phyloP scores from a whole-genome alignment of 2,888 invertebrate genomes.

The Tenodera sinensis region DNA sequence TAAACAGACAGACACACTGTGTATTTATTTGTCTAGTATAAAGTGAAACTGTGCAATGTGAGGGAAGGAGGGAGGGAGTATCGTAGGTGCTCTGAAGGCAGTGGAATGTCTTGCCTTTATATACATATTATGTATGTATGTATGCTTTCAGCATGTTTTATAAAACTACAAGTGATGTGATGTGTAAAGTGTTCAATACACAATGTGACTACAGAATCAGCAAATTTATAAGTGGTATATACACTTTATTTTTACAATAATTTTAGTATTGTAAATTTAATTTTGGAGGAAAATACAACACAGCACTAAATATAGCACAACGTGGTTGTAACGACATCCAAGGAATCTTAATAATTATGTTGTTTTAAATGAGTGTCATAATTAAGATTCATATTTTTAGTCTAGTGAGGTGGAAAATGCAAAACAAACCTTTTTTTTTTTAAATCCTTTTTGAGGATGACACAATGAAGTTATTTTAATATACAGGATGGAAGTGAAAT shows the following conservation, averaged over 20 bases:
- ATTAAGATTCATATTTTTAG: too few species aligned
- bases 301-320: neutral
- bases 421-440: too few species aligned
- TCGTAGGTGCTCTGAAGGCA: neutral
- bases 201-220: neutral
- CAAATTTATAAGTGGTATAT: neutral
- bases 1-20: slow-evolving; percentile 23
- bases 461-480: too few species aligned
- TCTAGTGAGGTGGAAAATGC: too few species aligned
- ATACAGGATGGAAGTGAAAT: too few species aligned
- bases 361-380: too few species aligned
- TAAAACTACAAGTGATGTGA: neutral
- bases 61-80: neutral
- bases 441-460: too few species aligned
- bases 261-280: too few species aligned
- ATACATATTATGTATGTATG: neutral
- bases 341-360: too few species aligned
- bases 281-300: neutral
- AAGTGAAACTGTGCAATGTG: neutral
- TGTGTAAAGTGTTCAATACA: neutral
- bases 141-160: neutral
- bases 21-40: neutral
- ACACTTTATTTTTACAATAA: neutral
- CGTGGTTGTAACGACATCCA: too few species aligned
- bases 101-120: too few species aligned